These are phyloP conservation scores for Arremon aurantiirostris DNA, from an alignment of 2,797 vertebrate species.

Conservation along the genomic window DNA sequence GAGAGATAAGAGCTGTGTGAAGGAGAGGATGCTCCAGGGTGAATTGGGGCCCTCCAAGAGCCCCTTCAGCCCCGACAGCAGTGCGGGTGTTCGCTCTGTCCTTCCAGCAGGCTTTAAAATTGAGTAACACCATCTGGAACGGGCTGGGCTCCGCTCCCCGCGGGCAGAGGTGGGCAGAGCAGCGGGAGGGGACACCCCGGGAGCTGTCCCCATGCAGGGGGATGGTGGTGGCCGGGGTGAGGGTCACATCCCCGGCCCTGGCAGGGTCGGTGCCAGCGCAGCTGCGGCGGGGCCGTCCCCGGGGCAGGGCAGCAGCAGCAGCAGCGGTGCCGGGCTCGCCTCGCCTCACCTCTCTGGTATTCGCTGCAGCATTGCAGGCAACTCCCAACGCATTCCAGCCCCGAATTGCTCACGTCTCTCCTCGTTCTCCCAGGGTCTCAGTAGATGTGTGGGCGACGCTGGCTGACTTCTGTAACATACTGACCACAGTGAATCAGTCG, in stretches of 20 bases:
- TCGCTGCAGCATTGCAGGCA: slow-evolving; percentile 52
- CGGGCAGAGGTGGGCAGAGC: background rate
- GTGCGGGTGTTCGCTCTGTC: accelerated
- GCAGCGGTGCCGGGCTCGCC: slow-evolving; percentile 1
- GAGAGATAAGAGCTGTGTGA: background rate
- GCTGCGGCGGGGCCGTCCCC: slow-evolving; percentile 7
- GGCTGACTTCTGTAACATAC: slow-evolving; percentile 92
- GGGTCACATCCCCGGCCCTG: background rate
- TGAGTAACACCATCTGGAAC: background rate
- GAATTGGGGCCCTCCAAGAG: background rate
- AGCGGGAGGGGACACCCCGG: background rate
- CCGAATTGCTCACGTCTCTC: slow-evolving; percentile 66
- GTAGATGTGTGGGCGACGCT: slow-evolving; percentile 92
- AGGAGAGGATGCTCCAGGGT: background rate
- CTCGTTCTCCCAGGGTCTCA: slow-evolving; percentile 78
- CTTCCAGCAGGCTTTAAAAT: background rate
- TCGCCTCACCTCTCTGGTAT: slow-evolving; percentile 60
- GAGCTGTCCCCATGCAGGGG: background rate
- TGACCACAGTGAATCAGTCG: slow-evolving; percentile 91
- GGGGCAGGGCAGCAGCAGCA: slow-evolving; percentile 7
- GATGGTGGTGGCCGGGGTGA: background rate
- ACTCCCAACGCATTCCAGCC: slow-evolving; percentile 60
- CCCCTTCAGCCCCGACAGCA: background rate
- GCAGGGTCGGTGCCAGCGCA: background rate
- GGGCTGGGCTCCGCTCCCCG: background rate